Evolutionary conservation across 2,113 vertebrate species (phyloP).

Genomic region (Proterorhinus semilunaris): DNA sequence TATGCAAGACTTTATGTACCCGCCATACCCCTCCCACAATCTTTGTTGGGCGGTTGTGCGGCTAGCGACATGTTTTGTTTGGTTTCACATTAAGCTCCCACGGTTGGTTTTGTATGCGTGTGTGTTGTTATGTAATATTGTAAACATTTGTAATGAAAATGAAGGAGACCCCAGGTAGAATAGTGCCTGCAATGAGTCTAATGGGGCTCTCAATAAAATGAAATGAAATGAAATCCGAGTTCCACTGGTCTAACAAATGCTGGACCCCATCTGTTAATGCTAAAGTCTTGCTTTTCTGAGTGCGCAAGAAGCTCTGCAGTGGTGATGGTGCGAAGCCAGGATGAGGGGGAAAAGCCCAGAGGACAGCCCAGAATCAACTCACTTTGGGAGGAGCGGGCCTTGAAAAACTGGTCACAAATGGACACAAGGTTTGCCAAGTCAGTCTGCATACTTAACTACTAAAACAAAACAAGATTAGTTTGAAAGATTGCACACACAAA

Average conservation of each 20-base stretch:
- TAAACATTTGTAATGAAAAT: no score
- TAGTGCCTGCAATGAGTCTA: no score
- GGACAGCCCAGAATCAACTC: slow-evolving; percentile 24
- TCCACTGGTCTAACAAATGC: slow-evolving; percentile 42
- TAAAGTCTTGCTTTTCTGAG: slow-evolving; percentile 55
- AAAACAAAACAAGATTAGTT: neutral
- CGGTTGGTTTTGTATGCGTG: no score
- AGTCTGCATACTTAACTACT: slow-evolving; percentile 53
- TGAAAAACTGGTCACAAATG: slow-evolving; percentile 52
- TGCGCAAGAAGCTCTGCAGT: slow-evolving; percentile 58
- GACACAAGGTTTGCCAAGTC: slow-evolving; percentile 52
- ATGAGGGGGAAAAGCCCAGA: slow-evolving; percentile 41
- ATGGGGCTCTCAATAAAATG: no score
- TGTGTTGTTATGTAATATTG: no score
- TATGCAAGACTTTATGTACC: neutral
- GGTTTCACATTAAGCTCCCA: no score
- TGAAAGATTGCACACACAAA: no score
- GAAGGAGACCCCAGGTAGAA: no score
- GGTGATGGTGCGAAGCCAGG: slow-evolving; percentile 65
- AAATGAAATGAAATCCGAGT: no score
- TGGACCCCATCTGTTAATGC: slow-evolving; percentile 58
- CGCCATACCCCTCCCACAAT: neutral
- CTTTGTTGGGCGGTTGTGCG: no score
- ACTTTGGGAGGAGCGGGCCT: slow-evolving; percentile 49
- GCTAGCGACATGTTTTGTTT: no score